phyloP scores from a whole-genome alignment of 2,888 invertebrate species.

The Abrostola tripartita region DNA sequence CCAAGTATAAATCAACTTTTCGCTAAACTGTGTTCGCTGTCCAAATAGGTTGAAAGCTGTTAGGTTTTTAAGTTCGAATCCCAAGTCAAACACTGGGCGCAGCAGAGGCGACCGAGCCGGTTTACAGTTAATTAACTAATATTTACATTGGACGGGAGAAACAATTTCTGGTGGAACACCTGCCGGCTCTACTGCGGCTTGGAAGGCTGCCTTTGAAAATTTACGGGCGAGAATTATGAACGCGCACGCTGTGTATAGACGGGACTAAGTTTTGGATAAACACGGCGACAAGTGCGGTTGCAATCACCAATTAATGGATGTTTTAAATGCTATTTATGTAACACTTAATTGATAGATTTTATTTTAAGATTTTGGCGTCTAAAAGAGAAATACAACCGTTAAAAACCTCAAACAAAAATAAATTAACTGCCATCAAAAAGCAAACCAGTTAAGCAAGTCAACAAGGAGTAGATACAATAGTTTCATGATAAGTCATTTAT shows the following conservation, averaged over 20 bases:
- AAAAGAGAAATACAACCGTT: too few species aligned
- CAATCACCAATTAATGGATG: constrained; percentile 28
- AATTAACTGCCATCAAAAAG: too few species aligned
- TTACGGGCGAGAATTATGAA: constrained; percentile 51
- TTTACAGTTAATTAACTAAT: constrained; percentile 87
- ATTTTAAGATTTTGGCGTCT: too few species aligned
- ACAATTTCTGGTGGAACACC: constrained; percentile 81
- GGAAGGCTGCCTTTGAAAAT: constrained; percentile 68
- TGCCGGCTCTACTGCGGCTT: constrained; percentile 74
- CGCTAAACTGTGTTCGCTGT: constrained; percentile 12
- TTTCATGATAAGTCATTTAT: too few species aligned
- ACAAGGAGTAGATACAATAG: too few species aligned
- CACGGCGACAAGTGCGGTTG: constrained; percentile 21
- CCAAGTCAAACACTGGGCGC: constrained; percentile 63
- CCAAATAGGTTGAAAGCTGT: constrained; percentile 30
- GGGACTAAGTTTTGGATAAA: constrained; percentile 26
- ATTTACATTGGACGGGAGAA: constrained; percentile 83
- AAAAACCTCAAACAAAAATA: too few species aligned
- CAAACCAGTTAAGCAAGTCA: too few species aligned
- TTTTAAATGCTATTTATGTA: constrained; percentile 38
- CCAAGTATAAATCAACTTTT: constrained; percentile 22
- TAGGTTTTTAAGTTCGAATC: constrained; percentile 55
- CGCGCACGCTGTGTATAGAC: constrained; percentile 26
- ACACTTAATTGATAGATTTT: not conserved
- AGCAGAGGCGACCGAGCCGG: constrained; percentile 62